phyloP scores from a whole-genome alignment of 1,140 invertebrate genomes.

The Drosophila triauraria region DNA sequence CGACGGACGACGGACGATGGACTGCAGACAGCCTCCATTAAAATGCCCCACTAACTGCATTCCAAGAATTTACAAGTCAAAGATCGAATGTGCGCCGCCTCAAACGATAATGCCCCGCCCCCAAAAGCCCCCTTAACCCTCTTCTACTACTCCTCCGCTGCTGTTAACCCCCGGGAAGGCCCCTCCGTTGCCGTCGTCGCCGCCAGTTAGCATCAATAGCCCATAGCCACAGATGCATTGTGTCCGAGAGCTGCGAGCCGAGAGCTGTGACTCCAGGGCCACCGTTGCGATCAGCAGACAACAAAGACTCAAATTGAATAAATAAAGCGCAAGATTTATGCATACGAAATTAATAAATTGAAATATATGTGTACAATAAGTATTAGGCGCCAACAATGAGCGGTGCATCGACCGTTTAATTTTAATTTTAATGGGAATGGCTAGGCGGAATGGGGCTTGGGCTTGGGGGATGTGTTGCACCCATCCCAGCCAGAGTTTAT shows the following conservation, averaged over 20 bases:
- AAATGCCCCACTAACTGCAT: conserved; percentile 80
- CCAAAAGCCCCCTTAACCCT: conserved; percentile 1
- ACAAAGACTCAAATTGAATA: conserved; percentile 83
- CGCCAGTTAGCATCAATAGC: conserved; percentile 15
- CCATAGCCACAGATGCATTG: conserved; percentile 36
- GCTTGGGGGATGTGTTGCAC: conserved; percentile 3
- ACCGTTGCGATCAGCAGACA: conserved; percentile 69
- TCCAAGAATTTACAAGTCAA: conserved; percentile 83
- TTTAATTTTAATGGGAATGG: conserved; percentile 41
- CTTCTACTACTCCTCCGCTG: conserved; percentile 5
- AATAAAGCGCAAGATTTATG: conserved; percentile 81
- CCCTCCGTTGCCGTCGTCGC: not conserved
- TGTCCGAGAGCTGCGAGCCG: conserved; percentile 30
- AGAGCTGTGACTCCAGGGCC: conserved; percentile 50
- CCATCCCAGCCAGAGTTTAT: conserved; percentile 50
- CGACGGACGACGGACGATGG: not conserved
- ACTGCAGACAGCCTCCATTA: conserved; percentile 66
- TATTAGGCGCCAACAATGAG: conserved; percentile 71
- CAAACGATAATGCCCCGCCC: conserved; percentile 60
- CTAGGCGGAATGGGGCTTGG: not conserved
- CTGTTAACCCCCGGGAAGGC: conserved; percentile 5
- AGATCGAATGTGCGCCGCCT: conserved; percentile 74
- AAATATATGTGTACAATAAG: conserved; percentile 72
- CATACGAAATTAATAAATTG: conserved; percentile 83
- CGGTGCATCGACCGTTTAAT: conserved; percentile 70